Percentiles rank a stretch among this genome's conserved stretches.
These are phyloP conservation scores for Sebastes cheni DNA, from an alignment of 2,797 vertebrate genomes.

Conservation along the genomic window DNA sequence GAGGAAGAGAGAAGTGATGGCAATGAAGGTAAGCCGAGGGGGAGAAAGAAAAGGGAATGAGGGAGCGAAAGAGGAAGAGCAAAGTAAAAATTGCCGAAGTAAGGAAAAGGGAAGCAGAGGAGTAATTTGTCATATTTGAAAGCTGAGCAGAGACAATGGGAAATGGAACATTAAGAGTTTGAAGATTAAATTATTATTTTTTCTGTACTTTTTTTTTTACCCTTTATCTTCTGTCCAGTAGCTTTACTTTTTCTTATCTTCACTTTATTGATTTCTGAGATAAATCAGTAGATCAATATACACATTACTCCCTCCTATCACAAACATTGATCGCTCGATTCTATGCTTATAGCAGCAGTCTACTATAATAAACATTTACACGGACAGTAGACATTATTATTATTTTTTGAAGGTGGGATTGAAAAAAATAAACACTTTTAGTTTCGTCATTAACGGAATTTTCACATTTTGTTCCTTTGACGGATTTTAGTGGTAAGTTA, in stretches of 20 bases:
- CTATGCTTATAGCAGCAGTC: neutral
- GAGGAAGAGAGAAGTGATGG: slow-evolving; percentile 32
- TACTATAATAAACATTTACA: neutral
- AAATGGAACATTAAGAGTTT: neutral
- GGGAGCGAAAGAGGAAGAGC: slow-evolving; percentile 17
- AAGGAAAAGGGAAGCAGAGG: slow-evolving; percentile 35
- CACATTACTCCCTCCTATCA: neutral
- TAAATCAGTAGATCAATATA: neutral
- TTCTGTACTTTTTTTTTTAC: too few relatives aligned
- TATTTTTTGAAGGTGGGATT: neutral
- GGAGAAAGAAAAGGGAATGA: neutral
- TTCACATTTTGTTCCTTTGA: neutral
- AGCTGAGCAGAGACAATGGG: neutral
- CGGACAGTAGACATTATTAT: too few relatives aligned
- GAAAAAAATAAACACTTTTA: neutral
- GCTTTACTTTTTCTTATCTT: neutral
- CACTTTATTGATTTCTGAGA: neutral
- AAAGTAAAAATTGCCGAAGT: slow-evolving; percentile 27
- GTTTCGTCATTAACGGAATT: neutral
- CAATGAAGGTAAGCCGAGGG: neutral
- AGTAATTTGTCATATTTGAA: slow-evolving; percentile 43
- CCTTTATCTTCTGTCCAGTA: neutral
- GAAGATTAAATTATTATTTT: neutral
- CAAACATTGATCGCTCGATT: neutral
- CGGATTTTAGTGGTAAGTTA: neutral